These are phyloP conservation scores for Platycnemis pennipes DNA, from an alignment of 2,888 invertebrate species.

Conservation along the genomic window DNA sequence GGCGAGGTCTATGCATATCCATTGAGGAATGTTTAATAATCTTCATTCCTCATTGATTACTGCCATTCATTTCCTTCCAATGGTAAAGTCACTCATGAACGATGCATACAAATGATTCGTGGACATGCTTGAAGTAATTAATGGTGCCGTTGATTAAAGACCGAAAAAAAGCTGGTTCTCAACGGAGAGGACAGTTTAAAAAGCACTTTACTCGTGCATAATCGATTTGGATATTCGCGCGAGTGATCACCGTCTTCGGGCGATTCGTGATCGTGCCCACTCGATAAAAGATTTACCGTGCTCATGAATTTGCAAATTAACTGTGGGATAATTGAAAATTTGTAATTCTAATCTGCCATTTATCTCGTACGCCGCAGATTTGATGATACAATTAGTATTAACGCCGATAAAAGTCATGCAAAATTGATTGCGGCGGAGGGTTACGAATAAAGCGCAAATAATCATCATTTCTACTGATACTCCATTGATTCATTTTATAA, in stretches of 20 bases:
- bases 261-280: neutral
- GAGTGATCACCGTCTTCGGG: neutral
- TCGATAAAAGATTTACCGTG: neutral
- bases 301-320: neutral
- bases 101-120: too few relatives aligned
- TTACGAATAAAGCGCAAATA: neutral
- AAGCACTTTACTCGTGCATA: neutral
- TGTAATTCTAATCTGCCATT: neutral
- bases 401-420: neutral
- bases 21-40: too few relatives aligned
- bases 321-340: neutral
- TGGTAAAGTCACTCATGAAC: too few relatives aligned
- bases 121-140: too few relatives aligned
- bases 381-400: neutral
- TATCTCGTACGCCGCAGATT: neutral
- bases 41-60: too few relatives aligned
- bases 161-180: neutral
- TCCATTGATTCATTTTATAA: neutral
- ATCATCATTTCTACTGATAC: neutral
- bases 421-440: neutral
- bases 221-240: neutral
- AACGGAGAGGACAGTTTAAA: neutral
- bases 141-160: too few relatives aligned
- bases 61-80: too few relatives aligned
- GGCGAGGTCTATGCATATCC: too few relatives aligned